phyloP scores from a whole-genome alignment of 1,140 invertebrate species.

The Pararge aegeria region DNA sequence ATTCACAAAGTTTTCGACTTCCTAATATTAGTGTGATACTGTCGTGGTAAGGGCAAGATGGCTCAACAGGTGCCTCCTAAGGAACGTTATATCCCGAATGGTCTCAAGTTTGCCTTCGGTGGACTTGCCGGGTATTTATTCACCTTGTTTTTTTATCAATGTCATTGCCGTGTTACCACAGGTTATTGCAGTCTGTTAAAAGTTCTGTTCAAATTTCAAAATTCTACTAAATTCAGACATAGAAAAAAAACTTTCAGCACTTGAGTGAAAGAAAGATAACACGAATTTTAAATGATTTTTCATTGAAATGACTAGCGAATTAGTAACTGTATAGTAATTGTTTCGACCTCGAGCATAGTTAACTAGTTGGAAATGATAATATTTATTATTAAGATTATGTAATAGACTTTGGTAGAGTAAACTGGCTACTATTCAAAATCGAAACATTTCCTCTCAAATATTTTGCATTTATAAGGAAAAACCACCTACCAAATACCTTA shows the following conservation, averaged over 20 bases:
- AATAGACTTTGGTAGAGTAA: not conserved
- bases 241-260: no score
- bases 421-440: not conserved
- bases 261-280: no score
- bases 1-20: not conserved
- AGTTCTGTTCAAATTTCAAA: not conserved
- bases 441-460: not conserved
- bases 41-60: conserved; percentile 32
- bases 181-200: not conserved
- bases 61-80: conserved; percentile 44
- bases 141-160: conserved; percentile 48
- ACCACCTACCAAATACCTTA: no score
- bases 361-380: conserved; percentile 6
- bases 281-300: no score
- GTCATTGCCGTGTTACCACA: conserved; percentile 24
- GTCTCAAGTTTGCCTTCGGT: conserved; percentile 84
- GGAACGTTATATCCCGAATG: conserved; percentile 80
- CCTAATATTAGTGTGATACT: not conserved
- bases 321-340: conserved; percentile 2
- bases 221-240: not conserved
- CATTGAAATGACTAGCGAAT: not conserved
- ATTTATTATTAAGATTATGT: conserved; percentile 21
- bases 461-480: not conserved
- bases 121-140: conserved; percentile 83
- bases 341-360: conserved; percentile 7